A percentile compares a stretch with the other conserved stretches of the same genome.
Conservation (phyloP, 1,140 invertebrate species). For the Lordiphosa collinella region DNA sequence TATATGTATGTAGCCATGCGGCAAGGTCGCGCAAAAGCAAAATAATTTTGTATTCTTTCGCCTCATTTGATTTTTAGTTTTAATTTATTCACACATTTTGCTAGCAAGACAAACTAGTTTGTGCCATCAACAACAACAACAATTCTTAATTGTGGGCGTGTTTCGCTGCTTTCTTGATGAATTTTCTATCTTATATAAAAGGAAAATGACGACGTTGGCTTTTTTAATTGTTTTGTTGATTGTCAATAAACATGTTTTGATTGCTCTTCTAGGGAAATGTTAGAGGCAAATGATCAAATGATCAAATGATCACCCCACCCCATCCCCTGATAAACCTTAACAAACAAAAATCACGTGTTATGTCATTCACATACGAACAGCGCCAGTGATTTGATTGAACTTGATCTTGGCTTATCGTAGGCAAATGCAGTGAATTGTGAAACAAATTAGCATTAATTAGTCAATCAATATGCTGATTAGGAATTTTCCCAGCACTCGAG, state of each 20-base stretch:
- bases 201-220: slow-evolving; percentile 32
- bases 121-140: slow-evolving; percentile 35
- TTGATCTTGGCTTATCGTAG: slow-evolving; percentile 40
- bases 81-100: slow-evolving; percentile 60
- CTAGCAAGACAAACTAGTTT: slow-evolving; percentile 61
- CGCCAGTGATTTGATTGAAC: slow-evolving; percentile 30
- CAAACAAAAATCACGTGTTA: slow-evolving; percentile 30
- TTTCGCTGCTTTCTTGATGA: slow-evolving; percentile 7
- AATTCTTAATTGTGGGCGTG: slow-evolving; percentile 57
- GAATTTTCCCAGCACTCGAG: slow-evolving; percentile 19
- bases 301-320: not conserved
- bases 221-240: slow-evolving; percentile 68
- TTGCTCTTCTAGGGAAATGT: slow-evolving; percentile 20
- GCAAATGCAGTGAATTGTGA: not conserved
- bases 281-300: slow-evolving; percentile 8
- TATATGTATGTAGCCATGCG: slow-evolving; percentile 10
- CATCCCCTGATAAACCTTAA: not conserved
- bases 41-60: slow-evolving; percentile 41
- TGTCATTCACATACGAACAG: slow-evolving; percentile 11
- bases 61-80: slow-evolving; percentile 47
- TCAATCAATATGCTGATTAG: slow-evolving; percentile 5
- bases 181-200: slow-evolving; percentile 27
- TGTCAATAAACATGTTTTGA: slow-evolving; percentile 48
- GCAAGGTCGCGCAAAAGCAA: slow-evolving; percentile 37
- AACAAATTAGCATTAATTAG: slow-evolving; percentile 45